Conservation (phyloP, 53 echinoderm and acorn worm species). For the Crossaster papposus region DNA sequence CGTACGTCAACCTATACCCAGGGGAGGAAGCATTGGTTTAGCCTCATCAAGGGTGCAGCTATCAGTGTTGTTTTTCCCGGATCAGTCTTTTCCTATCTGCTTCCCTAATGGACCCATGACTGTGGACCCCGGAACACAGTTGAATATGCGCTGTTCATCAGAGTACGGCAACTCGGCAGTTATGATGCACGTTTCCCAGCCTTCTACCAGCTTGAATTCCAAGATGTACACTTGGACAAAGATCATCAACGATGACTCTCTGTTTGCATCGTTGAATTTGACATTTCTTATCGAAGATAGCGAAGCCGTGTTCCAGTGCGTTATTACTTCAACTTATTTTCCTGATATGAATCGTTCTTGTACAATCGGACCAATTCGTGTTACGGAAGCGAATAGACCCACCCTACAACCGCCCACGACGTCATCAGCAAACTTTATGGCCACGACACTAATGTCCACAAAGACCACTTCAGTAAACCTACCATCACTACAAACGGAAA, state of each 20-base stretch:
- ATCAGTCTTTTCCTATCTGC: constrained; percentile 17
- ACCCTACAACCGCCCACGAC: too few relatives aligned
- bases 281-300: constrained; percentile 11
- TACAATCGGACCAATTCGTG: constrained; percentile 33
- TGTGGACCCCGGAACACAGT: constrained; percentile 14
- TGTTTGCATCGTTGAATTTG: not conserved
- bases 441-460: too few relatives aligned
- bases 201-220: not conserved
- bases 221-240: constrained; percentile 1
- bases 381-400: not conserved
- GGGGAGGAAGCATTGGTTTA: not conserved
- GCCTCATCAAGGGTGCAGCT: not conserved
- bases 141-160: constrained; percentile 17
- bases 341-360: constrained; percentile 18
- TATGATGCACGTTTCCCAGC: not conserved
- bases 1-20: not conserved
- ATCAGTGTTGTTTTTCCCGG: constrained; percentile 16
- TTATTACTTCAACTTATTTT: not conserved
- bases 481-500: too few relatives aligned
- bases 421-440: too few relatives aligned
- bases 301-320: constrained; percentile 5
- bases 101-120: constrained; percentile 25
- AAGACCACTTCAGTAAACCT: too few relatives aligned
- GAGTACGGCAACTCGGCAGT: not conserved
- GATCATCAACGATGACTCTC: not conserved